Conservation (phyloP, 2,888 invertebrate genomes). For the Ormyrus nitidulus region DNA sequence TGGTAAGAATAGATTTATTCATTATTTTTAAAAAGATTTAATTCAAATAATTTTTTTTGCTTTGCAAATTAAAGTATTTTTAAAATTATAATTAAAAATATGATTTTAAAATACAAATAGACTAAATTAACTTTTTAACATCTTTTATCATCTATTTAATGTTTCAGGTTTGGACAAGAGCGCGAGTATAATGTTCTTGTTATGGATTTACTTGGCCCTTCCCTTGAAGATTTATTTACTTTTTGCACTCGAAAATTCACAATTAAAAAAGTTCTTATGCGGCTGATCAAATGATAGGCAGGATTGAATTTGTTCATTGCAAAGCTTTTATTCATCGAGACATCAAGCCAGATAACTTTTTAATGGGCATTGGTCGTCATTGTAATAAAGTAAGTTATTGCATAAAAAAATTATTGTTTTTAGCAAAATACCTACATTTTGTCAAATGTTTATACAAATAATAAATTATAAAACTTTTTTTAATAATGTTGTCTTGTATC, state of each 20-base stretch:
- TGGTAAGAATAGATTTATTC: slow-evolving; percentile 64
- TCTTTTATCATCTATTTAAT: not conserved
- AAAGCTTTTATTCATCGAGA: slow-evolving; percentile 99
- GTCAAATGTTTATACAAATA: slow-evolving; percentile 7
- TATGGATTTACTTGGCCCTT: slow-evolving; percentile 99
- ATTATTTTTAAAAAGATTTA: not conserved
- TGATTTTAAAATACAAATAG: no score
- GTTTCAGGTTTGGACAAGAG: slow-evolving; percentile 92
- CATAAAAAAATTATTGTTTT: not conserved
- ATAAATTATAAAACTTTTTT: not conserved
- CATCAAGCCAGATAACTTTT: slow-evolving; percentile 98
- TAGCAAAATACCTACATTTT: not conserved
- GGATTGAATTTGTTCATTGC: slow-evolving; percentile 98
- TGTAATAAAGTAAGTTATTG: slow-evolving; percentile 86
- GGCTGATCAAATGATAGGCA: slow-evolving; percentile 95
- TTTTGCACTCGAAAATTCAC: slow-evolving; percentile 99
- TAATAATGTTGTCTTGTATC: not conserved
- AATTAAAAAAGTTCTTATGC: slow-evolving; percentile 99
- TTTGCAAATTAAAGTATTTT: no score
- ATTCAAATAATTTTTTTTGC: no score
- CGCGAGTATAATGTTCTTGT: slow-evolving; percentile 98
- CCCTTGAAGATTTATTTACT: slow-evolving; percentile 98
- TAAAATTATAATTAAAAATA: no score
- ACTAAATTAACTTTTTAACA: no score
- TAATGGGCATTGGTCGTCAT: slow-evolving; percentile 99